Percentiles rank a stretch among this genome's conserved stretches.
Conservation (phyloP, 35 echinoderm and acorn worm genomes). For the Holothuria glaberrima region DNA sequence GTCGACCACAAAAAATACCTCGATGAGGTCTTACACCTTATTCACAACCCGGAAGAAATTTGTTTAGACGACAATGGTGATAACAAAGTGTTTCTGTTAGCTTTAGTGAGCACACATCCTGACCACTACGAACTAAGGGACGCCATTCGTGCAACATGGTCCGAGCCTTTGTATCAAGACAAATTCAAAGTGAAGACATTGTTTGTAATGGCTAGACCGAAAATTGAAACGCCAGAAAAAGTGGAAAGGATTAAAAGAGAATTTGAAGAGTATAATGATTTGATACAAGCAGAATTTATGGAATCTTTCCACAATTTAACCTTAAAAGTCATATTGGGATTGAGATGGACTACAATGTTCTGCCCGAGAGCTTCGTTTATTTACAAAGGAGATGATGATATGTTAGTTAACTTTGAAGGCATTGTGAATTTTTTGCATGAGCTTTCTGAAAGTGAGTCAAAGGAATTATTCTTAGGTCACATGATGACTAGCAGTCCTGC, state of each 20-base stretch:
- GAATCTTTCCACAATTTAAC: slow-evolving; percentile 92
- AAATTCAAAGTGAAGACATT: slow-evolving; percentile 69
- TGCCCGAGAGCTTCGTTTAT: slow-evolving; percentile 67
- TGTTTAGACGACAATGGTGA: slow-evolving; percentile 48
- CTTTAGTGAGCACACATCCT: slow-evolving; percentile 77
- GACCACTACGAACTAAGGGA: slow-evolving; percentile 59
- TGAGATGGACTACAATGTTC: slow-evolving; percentile 55
- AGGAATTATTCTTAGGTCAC: slow-evolving; percentile 78
- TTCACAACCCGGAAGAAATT: slow-evolving; percentile 63
- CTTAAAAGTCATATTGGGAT: slow-evolving; percentile 78
- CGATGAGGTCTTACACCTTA: slow-evolving; percentile 53
- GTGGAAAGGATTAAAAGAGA: slow-evolving; percentile 45
- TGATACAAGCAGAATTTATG: slow-evolving; percentile 76
- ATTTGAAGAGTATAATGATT: slow-evolving; percentile 56
- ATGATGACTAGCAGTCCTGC: slow-evolving; percentile 74
- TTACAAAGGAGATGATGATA: slow-evolving; percentile 94
- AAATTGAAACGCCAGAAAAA: slow-evolving; percentile 44
- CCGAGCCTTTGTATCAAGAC: slow-evolving; percentile 48
- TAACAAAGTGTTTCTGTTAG: slow-evolving; percentile 62
- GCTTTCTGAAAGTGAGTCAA: slow-evolving; percentile 19
- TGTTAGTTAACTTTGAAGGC: slow-evolving; percentile 90
- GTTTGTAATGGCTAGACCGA: slow-evolving; percentile 78
- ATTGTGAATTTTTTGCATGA: slow-evolving; percentile 48
- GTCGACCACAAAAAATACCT: slow-evolving; percentile 68
- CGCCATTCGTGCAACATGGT: slow-evolving; percentile 86